Base-by-base conservation (phyloP, 23 tunicate species). In the Botrylloides violaceus region DNA sequence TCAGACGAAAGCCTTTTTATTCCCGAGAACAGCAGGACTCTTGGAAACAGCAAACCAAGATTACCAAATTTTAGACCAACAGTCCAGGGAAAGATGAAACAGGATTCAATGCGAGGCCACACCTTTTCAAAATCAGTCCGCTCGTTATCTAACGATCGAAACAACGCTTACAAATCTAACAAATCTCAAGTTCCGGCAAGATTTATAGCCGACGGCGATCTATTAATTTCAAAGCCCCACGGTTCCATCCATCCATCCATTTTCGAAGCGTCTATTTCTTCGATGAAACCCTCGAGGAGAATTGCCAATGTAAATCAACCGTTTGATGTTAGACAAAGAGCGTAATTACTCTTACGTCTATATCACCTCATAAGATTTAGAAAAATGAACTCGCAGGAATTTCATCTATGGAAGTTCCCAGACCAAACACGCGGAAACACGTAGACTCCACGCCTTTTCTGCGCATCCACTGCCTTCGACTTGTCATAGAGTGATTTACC, bases 201-300 rank as follows among this genome's bases (percentile, higher is more conserved):
- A 29, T 37, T 32, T 29, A 50, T 47, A 28, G 49, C 70, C 32
- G 71, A 38, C 39, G 77, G 86, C 38, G 86, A 84, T 76, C 77
- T 81, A 66, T 79, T 80, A 4, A 70, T 80, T 5, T 37, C 83
- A 30, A 75, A 80, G 38, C 73, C 72, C 23, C 71, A 82, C 26
- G 78, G 72, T 34, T 59, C 73, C 29, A 49, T 76, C 33, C 49
- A 76, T 20, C 87, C 84, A 62, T 49, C 62, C 33, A 49, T 61
- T 39, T 87, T 87, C 68, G 95, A 84, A 49, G 95, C 95, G 63
- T 80, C 95, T 24, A 87, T 87, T 61, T 49, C 86, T 5, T 80
- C 86, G 25, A 80, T 87, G 7, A 87, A 87, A 36, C 95, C 95
- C 25, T 3, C 82, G 5, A 57, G 95, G 48, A 58, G 86, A 26